phyloP scores from a whole-genome alignment of 2,888 invertebrate species.

The Pedicia rivosa region DNA sequence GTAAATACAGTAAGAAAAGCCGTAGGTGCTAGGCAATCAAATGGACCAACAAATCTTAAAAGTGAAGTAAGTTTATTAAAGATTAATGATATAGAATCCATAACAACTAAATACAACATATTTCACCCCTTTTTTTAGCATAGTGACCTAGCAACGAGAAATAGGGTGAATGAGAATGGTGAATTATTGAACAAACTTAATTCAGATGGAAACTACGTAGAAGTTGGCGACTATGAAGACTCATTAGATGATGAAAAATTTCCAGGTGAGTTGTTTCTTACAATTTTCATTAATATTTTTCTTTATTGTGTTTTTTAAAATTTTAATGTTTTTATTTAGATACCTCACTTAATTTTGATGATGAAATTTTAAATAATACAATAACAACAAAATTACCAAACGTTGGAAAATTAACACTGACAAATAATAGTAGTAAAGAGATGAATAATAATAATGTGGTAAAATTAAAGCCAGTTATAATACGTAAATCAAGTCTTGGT shows the following conservation, averaged over 20 bases:
- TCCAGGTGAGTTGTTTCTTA: conserved; percentile 12
- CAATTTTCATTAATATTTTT: background rate
- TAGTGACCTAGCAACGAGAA: conserved; percentile 3
- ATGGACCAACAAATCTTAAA: background rate
- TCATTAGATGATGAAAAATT: conserved; percentile 17
- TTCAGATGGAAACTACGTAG: conserved; percentile 3
- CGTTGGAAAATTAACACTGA: conserved; percentile 7
- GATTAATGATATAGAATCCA: too few relatives aligned
- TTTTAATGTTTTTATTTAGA: conserved; percentile 6
- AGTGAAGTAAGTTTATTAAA: too few relatives aligned
- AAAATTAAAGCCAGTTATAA: conserved; percentile 26
- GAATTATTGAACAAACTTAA: conserved; percentile 7
- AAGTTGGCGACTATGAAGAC: conserved; percentile 11
- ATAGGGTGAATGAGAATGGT: background rate
- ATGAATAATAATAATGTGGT: conserved; percentile 9
- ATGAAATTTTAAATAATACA: conserved; percentile 3
- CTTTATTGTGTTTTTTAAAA: background rate
- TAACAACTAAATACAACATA: background rate
- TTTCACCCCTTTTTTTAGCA: background rate
- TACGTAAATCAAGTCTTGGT: conserved; percentile 21
- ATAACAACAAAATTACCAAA: conserved; percentile 4
- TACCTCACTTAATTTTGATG: conserved; percentile 4
- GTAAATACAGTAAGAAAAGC: conserved; percentile 1
- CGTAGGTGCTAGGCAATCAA: conserved; percentile 2
- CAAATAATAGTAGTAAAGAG: conserved; percentile 9